Evolutionary conservation across 2,113 vertebrate genomes (phyloP).

Genomic region (Crotalus horridus): DNA sequence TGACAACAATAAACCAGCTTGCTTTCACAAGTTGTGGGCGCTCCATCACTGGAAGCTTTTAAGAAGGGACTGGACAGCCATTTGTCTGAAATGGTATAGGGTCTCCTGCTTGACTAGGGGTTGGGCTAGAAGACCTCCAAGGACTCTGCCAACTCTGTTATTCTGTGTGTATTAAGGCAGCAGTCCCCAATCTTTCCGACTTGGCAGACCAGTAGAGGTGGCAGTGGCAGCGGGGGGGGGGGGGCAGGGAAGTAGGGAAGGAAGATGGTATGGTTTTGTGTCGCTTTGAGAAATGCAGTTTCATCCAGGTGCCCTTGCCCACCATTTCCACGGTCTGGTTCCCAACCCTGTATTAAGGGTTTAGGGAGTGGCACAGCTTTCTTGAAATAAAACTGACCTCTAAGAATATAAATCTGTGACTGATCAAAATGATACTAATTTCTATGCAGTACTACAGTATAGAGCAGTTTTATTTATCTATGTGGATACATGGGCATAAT

Average conservation of each 20-base stretch:
- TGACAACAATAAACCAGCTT: background rate
- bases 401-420: background rate
- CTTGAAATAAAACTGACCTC: background rate
- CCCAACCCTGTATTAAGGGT: background rate
- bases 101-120: background rate
- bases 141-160: background rate
- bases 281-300: background rate
- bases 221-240: rapidly evolving
- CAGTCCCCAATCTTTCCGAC: background rate
- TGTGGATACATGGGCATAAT: background rate
- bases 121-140: background rate
- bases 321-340: background rate
- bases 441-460: background rate
- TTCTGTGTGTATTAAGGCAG: background rate
- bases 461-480: background rate
- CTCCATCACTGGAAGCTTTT: background rate
- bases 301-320: background rate
- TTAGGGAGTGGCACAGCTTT: background rate
- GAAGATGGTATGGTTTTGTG: background rate
- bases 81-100: background rate
- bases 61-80: background rate
- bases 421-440: background rate
- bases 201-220: background rate
- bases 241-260: no score
- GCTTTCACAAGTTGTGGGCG: background rate